Evolutionary conservation across 1,140 invertebrate genomes (phyloP), one percentile per base, ranked within the genome.

Genomic region (Trissolcus basalis): DNA sequence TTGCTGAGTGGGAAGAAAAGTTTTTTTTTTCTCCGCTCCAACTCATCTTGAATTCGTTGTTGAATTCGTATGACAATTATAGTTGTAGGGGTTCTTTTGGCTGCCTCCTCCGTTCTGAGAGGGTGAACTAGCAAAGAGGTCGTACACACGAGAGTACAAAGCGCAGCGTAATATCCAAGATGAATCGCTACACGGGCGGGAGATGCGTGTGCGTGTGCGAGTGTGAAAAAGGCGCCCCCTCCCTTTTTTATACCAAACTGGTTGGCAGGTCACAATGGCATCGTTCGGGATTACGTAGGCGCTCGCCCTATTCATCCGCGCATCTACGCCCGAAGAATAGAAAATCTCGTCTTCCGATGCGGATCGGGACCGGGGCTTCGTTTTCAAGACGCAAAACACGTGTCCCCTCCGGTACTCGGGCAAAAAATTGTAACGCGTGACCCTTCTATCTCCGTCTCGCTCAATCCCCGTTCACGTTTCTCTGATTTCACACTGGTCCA

Each of bases 261-360:
- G 80, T 83, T 80, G 80, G 43, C 55, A 53, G 61, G 65, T 55
- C 56, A 83, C 77, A 84, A 85, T 82, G 75, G 68, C 19, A 27
- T 27, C 75, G 60, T 58, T 60, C 70, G 73, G 82, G 83, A 82
- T 84, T 85, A 85, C 83, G 82, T 84, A 84, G 83, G 82, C 79
- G 83, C 82, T 80, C 81, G 78, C 72, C 65, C 74, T 83, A 80
- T 83, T 83, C 81, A 83, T 27, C 3, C 49, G 77, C 56, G 72
- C 50, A 79, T 80, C 36, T 14, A 8, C 70, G 61, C 35, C 59
- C 74, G 76, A 81, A 83, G 80, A 81, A 78, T 70, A 63, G 67
- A 63, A 63, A 74, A 82, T 79, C 79, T 78, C 59, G 64, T 67
- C 75, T 60, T 69, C 50, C 16, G 8, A 27, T 41, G 77, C 81